Percentiles rank a stretch among this genome's conserved stretches.
phyloP scores from a whole-genome alignment of 2,797 vertebrate species.

The Tiaroga cobitis region DNA sequence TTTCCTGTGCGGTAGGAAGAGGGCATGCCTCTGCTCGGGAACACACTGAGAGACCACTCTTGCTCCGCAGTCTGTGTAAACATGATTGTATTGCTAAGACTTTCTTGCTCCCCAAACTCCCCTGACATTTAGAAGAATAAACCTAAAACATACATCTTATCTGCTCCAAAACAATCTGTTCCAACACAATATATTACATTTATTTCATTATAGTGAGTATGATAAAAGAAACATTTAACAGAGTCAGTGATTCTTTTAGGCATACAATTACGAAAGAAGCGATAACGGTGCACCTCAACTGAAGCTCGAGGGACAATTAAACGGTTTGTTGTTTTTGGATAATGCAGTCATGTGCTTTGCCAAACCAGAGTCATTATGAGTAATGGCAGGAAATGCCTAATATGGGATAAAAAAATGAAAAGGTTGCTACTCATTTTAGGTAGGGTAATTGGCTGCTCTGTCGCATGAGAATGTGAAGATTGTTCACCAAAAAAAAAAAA shows the following conservation, averaged over 20 bases:
- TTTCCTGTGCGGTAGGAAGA: slow-evolving; percentile 75
- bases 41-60: slow-evolving; percentile 56
- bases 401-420: neutral
- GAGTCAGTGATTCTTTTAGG: neutral
- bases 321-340: slow-evolving; percentile 19
- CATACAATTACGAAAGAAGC: neutral
- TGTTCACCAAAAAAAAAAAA: neutral
- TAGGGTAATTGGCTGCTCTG: neutral
- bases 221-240: neutral
- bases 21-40: slow-evolving; percentile 65
- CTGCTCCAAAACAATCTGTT: slow-evolving; percentile 60
- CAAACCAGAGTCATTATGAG: neutral
- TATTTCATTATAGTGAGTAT: slow-evolving; percentile 50
- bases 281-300: neutral
- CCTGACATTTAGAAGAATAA: slow-evolving; percentile 55
- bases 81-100: slow-evolving; percentile 71
- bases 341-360: neutral
- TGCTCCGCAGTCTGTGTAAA: slow-evolving; percentile 71
- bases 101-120: slow-evolving; percentile 38
- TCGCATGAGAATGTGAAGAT: neutral
- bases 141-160: slow-evolving; percentile 64
- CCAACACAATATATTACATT: slow-evolving; percentile 63
- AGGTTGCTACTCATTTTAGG: slow-evolving; percentile 8
- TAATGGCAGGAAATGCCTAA: slow-evolving; percentile 15
- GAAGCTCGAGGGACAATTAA: neutral